Evolutionary conservation across 1,140 invertebrate species (phyloP), one percentile per base, ranked within the genome.

Genomic region (Battus philenor): DNA sequence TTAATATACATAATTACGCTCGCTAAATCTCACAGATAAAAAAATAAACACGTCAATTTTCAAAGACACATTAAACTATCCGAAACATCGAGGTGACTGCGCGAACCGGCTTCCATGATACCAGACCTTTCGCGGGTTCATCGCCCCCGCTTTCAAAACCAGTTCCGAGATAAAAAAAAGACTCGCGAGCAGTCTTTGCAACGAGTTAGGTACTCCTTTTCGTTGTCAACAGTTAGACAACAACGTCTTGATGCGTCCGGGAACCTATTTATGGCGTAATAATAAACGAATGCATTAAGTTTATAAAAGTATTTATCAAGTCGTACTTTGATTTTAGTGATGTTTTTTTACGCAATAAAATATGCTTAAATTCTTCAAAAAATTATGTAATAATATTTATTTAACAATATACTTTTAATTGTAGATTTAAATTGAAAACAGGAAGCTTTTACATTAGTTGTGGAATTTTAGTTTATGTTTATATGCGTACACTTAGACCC

Each of bases 141-240:
- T 52, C 65, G 68, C 66, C 53, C 49, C 22, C 58, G 66, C 76
- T 81, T 81, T 81, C 77, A 62, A 76, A 81, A 76, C 76, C 59
- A 49, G 73, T 76, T 69, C 59, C 41, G 50, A 54, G 65, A 73
- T 72, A 76, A 60, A 68, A 59, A 76, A 60, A n/a, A 65, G 54
- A 44, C 48, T 54, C 53, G 56, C 54, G 51, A 50, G 53, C 32
- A 54, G 47, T 58, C 38, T 47, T 47, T 51, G 46, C 48, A 33
- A 50, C 52, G 49, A 47, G 54, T 54, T 60, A 52, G 50, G 50
- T 38, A 46, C 32, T 32, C 18, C 49, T 50, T 47, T 50, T 41
- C 22, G 46, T 51, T 49, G 29, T 43, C 36, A 41, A 13, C 31
- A 17, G 44, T 44, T 36, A 20, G 41, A 36, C 44, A 50, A 49